Percentiles rank a stretch among this genome's conserved stretches.
Conservation (phyloP, 2,113 vertebrate genomes). For the Oreochromis aureus region DNA sequence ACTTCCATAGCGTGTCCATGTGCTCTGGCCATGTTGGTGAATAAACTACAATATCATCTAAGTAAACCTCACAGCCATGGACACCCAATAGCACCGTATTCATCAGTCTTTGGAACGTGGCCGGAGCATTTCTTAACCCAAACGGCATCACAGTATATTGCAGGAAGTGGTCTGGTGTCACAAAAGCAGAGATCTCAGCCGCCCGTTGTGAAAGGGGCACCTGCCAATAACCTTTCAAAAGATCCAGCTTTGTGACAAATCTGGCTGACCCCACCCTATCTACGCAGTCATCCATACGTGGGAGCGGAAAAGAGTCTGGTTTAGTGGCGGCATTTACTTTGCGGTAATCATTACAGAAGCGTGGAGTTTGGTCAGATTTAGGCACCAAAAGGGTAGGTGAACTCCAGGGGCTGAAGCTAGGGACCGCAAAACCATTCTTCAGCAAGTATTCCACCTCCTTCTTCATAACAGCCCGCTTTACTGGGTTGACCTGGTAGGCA, state of each 20-base stretch:
- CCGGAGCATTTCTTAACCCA: too few species aligned
- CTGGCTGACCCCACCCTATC: too few species aligned
- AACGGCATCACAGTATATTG: too few species aligned
- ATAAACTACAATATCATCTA: fast-evolving
- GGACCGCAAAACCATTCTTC: fast-evolving
- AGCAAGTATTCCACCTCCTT: background rate
- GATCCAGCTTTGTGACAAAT: too few species aligned
- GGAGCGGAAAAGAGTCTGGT: background rate
- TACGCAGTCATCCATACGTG: too few species aligned
- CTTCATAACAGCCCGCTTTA: background rate
- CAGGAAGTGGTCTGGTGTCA: too few species aligned
- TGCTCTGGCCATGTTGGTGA: background rate
- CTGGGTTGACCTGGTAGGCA: fast-evolving
- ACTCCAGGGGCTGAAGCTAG: background rate
- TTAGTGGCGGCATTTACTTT: background rate
- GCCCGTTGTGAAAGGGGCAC: too few species aligned
- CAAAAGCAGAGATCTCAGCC: too few species aligned
- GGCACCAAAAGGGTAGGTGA: background rate
- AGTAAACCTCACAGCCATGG: background rate
- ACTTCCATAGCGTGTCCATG: too few species aligned
- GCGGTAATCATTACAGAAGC: background rate
- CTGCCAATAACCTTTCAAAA: too few species aligned
- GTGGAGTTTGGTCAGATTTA: background rate
- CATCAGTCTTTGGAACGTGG: background rate
- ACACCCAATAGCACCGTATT: background rate